Conservation (phyloP, 2,113 vertebrate species). For the Eulemur rufifrons region DNA sequence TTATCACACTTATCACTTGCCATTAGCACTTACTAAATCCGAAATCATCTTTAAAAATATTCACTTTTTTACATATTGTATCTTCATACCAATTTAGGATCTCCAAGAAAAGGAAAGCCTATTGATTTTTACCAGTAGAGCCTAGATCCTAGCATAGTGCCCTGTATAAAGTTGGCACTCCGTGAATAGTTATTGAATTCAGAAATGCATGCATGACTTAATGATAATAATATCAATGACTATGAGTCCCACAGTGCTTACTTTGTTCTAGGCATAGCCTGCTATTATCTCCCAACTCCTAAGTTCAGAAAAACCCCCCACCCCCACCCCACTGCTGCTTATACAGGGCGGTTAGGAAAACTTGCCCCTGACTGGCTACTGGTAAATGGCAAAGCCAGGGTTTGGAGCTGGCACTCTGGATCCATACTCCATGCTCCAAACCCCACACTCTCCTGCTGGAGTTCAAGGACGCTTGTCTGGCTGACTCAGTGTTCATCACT, state of each 20-base stretch:
- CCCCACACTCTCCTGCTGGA: rapidly evolving
- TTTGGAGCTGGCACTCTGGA: not conserved
- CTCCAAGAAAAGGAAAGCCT: not conserved
- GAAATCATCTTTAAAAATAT: not conserved
- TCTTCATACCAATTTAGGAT: not conserved
- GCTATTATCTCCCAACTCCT: no score
- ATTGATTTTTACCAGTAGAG: not conserved
- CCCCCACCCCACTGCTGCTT: not conserved
- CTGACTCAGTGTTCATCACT: rapidly evolving
- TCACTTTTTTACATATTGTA: not conserved
- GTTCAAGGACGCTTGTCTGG: not conserved
- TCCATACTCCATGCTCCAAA: not conserved
- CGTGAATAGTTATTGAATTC: not conserved
- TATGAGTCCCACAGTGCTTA: not conserved
- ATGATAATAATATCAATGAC: not conserved
- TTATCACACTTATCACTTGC: not conserved
- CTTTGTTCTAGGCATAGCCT: not conserved
- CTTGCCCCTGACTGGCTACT: not conserved
- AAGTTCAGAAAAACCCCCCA: not conserved
- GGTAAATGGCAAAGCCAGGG: not conserved
- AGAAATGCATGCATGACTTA: not conserved
- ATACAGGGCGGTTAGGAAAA: not conserved
- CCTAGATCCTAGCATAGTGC: not conserved
- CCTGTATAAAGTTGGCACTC: not conserved
- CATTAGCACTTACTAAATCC: not conserved